phyloP scores from a whole-genome alignment of 2,888 invertebrate species.

The Dynastes maya region DNA sequence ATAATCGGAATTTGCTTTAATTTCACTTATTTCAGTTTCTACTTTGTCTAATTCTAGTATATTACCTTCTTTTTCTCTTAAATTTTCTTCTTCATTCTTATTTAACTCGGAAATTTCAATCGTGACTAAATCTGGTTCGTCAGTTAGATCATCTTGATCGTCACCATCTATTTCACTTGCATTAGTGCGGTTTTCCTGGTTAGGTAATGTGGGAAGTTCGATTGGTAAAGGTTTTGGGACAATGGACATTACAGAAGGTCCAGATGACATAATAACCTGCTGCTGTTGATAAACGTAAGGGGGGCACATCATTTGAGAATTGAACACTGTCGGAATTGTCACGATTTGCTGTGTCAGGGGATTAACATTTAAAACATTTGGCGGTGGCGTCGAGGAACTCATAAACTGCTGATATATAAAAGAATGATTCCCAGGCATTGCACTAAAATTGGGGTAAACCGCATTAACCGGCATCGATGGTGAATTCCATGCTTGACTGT shows the following conservation, averaged over 20 bases:
- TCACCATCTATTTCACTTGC: conserved; percentile 32
- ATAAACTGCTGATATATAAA: conserved; percentile 75
- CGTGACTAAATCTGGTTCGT: conserved; percentile 28
- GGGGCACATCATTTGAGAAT: conserved; percentile 71
- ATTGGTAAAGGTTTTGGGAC: conserved; percentile 55
- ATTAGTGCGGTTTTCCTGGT: conserved; percentile 18
- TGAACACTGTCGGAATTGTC: conserved; percentile 71
- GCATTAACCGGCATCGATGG: conserved; percentile 65
- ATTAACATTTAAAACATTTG: conserved; percentile 68
- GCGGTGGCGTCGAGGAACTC: conserved; percentile 68
- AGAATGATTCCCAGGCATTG: conserved; percentile 65
- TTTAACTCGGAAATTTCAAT: conserved; percentile 27
- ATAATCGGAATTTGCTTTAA: conserved; percentile 33
- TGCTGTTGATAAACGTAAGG: conserved; percentile 75
- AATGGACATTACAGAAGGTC: conserved; percentile 66
- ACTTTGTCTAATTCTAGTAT: conserved; percentile 48
- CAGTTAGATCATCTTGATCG: conserved; percentile 34
- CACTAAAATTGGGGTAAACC: conserved; percentile 49
- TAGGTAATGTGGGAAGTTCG: conserved; percentile 33
- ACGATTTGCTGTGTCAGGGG: conserved; percentile 73
- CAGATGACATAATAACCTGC: conserved; percentile 72
- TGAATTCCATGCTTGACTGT: conserved; percentile 70
- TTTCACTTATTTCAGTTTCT: conserved; percentile 32
- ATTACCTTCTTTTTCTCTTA: conserved; percentile 31
- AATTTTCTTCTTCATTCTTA: conserved; percentile 18